Base-by-base conservation (phyloP, 2,888 invertebrate genomes). In the Patella pellucida region DNA sequence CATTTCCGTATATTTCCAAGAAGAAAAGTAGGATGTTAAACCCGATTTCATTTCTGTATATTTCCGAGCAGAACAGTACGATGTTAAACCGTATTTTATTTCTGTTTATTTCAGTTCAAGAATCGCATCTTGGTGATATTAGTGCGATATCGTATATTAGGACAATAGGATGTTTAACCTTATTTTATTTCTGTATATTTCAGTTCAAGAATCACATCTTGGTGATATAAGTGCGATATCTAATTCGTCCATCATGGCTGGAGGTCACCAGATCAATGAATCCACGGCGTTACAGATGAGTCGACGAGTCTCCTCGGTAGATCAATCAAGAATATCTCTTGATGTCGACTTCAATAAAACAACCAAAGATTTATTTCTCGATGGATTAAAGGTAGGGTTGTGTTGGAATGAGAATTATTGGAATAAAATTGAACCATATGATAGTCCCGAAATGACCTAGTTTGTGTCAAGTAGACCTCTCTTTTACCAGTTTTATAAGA, bases 301-400 rank as follows among this genome's bases (percentile, higher is more conserved):
- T 23, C 41, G 41, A 41, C 41, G 41, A 1, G 41, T 41, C 41
- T 41, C 41, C 9, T 3, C 4, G 7, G 9, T 41, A 41, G n/a
- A 19, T 56, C 9, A 56, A 19, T 12, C 56, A 56, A 27, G 74
- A 71, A 82, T 81, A 69, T 78, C 52, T 68, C 31, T 84, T 11
- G 86, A 90, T 27, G 78, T 95, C 68, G 94, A 95, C 84, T 92
- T 95, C 81, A 93, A 93, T 76, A 94, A 94, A 1, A 95, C 94
- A 88, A 93, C 93, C 88, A 94, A 94, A 79, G 96, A 96, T 52
- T 92, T 94, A 77, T 96, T 96, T 88, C 93, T 97, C 75, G 97
- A 97, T 92, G 97, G 97, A 71, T 97, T 96, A 88, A 95, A 95
- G 91, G 95, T 96, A 79, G 73, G 73, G 9, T 51, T 11, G 7